These are phyloP conservation scores for Musca domestica DNA, from an alignment of 1,140 invertebrate species.

Conservation along the genomic window DNA sequence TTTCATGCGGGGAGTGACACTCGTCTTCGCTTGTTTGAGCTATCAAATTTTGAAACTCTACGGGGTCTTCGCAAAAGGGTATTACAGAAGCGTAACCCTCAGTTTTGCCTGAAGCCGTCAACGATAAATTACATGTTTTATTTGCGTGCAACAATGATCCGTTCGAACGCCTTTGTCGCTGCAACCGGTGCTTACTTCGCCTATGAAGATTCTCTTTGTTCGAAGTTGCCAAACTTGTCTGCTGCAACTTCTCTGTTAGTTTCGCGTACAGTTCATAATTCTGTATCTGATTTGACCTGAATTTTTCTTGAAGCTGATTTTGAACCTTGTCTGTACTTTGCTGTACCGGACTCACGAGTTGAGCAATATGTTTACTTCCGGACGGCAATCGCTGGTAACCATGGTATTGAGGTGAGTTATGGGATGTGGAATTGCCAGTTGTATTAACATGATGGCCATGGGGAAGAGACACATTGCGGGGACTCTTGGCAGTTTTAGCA, in stretches of 20 bases:
- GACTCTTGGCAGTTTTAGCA: conserved; percentile 1
- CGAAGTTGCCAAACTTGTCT: conserved; percentile 23
- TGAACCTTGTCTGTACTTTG: conserved; percentile 24
- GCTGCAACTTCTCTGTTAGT: conserved; percentile 47
- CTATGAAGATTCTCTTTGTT: conserved; percentile 25
- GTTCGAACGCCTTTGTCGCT: conserved; percentile 30
- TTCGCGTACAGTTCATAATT: conserved; percentile 52
- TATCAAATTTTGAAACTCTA: conserved; percentile 48
- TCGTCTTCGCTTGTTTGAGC: conserved; percentile 43
- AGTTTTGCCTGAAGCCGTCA: background rate
- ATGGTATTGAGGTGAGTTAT: conserved; percentile 34
- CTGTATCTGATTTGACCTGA: conserved; percentile 38
- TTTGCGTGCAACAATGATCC: background rate
- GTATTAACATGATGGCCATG: no score
- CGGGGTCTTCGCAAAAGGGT: conserved; percentile 41
- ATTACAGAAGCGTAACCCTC: conserved; percentile 26
- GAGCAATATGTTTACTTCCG: conserved; percentile 24
- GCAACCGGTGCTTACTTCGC: conserved; percentile 37
- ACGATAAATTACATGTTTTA: background rate
- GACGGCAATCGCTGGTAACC: conserved; percentile 40
- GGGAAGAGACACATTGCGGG: no score
- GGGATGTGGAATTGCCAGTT: background rate
- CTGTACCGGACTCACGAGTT: no score
- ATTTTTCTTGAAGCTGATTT: conserved; percentile 21
- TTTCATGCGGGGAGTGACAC: background rate